Evolutionary conservation across 2,888 invertebrate genomes (phyloP).

Genomic region (Anthrax anthrax): DNA sequence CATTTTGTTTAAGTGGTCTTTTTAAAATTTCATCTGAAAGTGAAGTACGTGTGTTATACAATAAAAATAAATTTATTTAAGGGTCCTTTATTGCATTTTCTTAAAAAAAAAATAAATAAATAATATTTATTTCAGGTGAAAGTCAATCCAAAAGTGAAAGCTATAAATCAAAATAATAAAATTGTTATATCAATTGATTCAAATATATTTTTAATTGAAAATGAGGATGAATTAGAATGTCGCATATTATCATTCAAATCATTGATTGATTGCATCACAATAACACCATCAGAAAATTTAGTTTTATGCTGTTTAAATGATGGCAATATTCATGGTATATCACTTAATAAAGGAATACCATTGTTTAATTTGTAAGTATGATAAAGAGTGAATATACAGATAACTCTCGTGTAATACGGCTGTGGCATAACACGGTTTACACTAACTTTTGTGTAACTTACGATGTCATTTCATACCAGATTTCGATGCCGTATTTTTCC

Average conservation of each 20-base stretch:
- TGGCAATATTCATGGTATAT: constrained; percentile 30
- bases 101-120: background rate
- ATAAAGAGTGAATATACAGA: too few relatives aligned
- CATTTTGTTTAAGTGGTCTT: constrained; percentile 27
- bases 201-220: constrained; percentile 26
- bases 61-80: background rate
- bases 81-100: too few relatives aligned
- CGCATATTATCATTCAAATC: constrained; percentile 25
- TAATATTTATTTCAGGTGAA: constrained; percentile 19
- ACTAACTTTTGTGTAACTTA: too few relatives aligned
- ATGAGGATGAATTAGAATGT: constrained; percentile 28
- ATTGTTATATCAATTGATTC: constrained; percentile 29
- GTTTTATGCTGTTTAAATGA: constrained; percentile 28
- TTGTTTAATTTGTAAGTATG: constrained; percentile 25
- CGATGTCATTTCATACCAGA: too few relatives aligned
- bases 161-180: constrained; percentile 26
- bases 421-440: too few relatives aligned
- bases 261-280: constrained; percentile 24
- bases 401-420: too few relatives aligned
- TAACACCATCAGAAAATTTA: constrained; percentile 27
- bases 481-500: too few relatives aligned
- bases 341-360: constrained; percentile 24
- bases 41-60: constrained; percentile 19
- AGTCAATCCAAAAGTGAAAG: constrained; percentile 24
- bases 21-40: constrained; percentile 28